phyloP scores from a whole-genome alignment of 2,113 vertebrate genomes.

The Sorex araneus region DNA sequence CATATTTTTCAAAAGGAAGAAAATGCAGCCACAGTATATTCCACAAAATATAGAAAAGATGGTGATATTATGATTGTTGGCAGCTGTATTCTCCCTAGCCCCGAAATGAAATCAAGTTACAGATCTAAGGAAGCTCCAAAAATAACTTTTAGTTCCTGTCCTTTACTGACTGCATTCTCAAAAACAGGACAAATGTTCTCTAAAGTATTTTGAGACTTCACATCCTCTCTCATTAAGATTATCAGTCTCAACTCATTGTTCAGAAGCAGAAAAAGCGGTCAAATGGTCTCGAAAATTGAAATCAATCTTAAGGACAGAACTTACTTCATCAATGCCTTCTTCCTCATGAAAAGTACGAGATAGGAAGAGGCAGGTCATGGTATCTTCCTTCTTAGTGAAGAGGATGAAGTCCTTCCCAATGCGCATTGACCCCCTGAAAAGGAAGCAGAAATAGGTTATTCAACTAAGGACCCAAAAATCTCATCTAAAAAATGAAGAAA shows the following conservation, averaged over 20 bases:
- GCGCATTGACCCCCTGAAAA: slow-evolving; percentile 96
- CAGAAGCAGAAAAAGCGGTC: no score
- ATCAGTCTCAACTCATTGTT: background rate
- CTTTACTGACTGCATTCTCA: background rate
- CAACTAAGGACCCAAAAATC: slow-evolving; percentile 48
- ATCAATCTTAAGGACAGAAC: slow-evolving; percentile 59
- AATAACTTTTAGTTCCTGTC: slow-evolving; percentile 42
- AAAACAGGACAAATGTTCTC: background rate
- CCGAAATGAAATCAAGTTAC: background rate
- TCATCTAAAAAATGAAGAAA: slow-evolving; percentile 34
- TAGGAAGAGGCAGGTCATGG: slow-evolving; percentile 96
- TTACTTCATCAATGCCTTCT: slow-evolving; percentile 98
- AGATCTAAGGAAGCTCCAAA: background rate
- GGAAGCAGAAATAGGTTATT: slow-evolving; percentile 74
- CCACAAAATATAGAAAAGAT: slow-evolving; percentile 53
- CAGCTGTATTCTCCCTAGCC: background rate
- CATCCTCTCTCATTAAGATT: slow-evolving; percentile 36
- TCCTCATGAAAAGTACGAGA: slow-evolving; percentile 99
- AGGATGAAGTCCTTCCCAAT: slow-evolving; percentile 99
- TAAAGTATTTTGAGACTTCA: slow-evolving; percentile 41
- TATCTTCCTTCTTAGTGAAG: slow-evolving; percentile 96
- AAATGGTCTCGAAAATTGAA: no score
- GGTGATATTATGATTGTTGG: background rate
- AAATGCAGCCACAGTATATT: slow-evolving; percentile 10
- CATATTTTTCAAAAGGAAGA: slow-evolving; percentile 46